Conservation (phyloP, 35 echinoderm and acorn worm species). For the Patiria miniata region DNA sequence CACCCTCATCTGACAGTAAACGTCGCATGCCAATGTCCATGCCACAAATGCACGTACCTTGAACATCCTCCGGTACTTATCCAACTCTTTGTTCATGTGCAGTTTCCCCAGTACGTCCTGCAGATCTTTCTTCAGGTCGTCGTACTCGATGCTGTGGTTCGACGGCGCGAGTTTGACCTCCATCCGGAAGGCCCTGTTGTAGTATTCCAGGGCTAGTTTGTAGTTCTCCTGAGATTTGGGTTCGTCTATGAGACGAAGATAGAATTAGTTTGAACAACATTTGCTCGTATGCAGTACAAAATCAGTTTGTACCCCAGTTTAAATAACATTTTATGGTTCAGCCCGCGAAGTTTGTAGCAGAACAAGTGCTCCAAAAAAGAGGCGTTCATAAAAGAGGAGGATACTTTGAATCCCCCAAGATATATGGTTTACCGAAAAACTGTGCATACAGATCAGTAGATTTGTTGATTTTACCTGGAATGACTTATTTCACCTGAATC, state of each 20-base stretch:
- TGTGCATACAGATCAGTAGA: too few relatives aligned
- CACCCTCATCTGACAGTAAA: neutral
- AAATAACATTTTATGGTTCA: neutral
- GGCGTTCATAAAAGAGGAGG: neutral
- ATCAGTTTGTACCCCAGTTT: neutral
- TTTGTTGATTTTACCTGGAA: too few relatives aligned
- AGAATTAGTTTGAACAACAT: neutral
- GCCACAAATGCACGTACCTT: neutral
- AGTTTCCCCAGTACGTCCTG: neutral
- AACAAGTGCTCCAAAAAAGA: neutral
- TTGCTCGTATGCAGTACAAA: too few relatives aligned
- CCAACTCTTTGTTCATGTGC: neutral
- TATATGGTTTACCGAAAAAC: too few relatives aligned
- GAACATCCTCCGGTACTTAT: constrained; percentile 10
- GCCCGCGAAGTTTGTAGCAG: neutral
- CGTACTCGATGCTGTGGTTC: constrained; percentile 20
- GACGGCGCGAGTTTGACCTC: constrained; percentile 9
- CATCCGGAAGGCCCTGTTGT: constrained; percentile 27
- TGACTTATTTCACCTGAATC: too few relatives aligned
- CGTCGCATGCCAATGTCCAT: neutral
- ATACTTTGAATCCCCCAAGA: too few relatives aligned
- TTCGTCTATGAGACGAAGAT: neutral
- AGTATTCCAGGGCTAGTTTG: constrained; percentile 20
- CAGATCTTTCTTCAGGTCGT: constrained; percentile 17
- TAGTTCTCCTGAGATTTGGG: neutral